Conservation (phyloP, 2,888 invertebrate genomes). For the Helicoverpa assulta region DNA sequence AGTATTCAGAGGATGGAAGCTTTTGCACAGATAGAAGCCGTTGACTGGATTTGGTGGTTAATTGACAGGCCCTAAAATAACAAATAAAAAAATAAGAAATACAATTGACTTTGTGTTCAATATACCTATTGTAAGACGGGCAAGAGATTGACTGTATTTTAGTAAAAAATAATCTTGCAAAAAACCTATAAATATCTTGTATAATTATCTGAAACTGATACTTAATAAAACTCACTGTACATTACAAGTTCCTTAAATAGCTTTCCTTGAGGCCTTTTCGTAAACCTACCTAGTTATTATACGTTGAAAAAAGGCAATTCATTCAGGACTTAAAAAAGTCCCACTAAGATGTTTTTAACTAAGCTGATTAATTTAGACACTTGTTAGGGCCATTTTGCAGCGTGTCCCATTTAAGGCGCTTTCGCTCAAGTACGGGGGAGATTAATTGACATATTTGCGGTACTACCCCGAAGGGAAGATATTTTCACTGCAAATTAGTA, state of each 20-base stretch:
- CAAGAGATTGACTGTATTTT: no score
- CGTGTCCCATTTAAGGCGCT: constrained; percentile 9
- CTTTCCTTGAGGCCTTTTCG: neutral
- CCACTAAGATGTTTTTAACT: neutral
- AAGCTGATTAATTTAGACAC: constrained; percentile 8
- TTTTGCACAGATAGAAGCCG: constrained; percentile 6
- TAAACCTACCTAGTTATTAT: neutral
- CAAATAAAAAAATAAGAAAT: constrained; percentile 19
- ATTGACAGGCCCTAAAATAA: constrained; percentile 23
- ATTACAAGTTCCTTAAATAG: no score
- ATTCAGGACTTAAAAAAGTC: neutral
- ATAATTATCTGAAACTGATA: no score
- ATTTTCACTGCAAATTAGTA: constrained; percentile 46
- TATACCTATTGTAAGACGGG: neutral
- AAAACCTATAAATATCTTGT: no score
- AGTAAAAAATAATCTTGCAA: no score
- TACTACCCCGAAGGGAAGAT: constrained; percentile 15
- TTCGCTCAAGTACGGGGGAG: constrained; percentile 9
- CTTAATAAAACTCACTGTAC: no score
- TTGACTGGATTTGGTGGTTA: constrained; percentile 29
- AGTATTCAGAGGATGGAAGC: constrained; percentile 15
- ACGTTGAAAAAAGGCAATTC: neutral
- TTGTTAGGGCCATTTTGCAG: constrained; percentile 7
- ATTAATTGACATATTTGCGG: constrained; percentile 48
- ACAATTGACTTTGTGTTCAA: neutral